Evolutionary conservation across 2,797 vertebrate species (phyloP).

Genomic region (Cossypha polioptera): DNA sequence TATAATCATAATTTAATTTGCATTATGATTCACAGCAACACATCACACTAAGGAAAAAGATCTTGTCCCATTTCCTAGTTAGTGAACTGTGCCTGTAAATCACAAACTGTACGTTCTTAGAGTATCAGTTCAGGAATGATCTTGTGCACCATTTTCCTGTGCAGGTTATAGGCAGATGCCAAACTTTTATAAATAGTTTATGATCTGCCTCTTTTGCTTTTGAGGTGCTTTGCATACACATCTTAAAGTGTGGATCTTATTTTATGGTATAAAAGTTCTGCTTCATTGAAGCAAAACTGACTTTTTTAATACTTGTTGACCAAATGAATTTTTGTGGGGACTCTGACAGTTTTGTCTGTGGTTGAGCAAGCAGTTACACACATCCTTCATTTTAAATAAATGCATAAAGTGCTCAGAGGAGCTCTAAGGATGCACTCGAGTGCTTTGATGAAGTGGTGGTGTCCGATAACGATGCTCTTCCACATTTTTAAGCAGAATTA

Average conservation of each 20-base stretch:
- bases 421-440: neutral
- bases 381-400: neutral
- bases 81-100: neutral
- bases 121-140: neutral
- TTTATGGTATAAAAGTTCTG: neutral
- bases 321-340: neutral
- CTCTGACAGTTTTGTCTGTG: neutral
- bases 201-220: neutral
- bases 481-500: slow-evolving; percentile 31
- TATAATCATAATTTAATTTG: slow-evolving; percentile 60
- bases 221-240: neutral
- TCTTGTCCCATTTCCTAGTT: neutral
- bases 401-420: neutral
- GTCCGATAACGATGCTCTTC: neutral
- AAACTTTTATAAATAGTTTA: neutral
- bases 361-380: neutral
- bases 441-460: neutral
- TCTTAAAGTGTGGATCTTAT: neutral
- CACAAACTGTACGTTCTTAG: neutral
- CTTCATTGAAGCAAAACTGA: neutral
- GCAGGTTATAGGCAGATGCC: neutral
- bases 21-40: slow-evolving; percentile 9
- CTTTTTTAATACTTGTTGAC: neutral
- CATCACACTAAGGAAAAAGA: neutral
- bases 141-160: neutral